Base-by-base conservation (phyloP, 2,888 invertebrate species). In the Odontomyia ornata region DNA sequence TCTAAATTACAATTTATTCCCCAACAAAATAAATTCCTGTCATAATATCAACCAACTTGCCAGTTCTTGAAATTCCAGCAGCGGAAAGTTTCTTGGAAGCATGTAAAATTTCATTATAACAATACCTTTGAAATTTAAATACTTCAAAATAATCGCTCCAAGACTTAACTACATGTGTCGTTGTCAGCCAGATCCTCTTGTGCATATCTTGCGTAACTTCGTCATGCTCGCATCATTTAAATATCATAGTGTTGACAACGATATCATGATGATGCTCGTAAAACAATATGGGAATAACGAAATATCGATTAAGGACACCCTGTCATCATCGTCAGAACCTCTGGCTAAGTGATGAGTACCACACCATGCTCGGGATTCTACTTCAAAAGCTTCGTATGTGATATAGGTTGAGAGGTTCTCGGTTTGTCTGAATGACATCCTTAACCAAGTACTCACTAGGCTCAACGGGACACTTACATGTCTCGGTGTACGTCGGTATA, bases 361-460 rank as follows among this genome's bases (percentile, higher is more conserved):
- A 60, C 36, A 3, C 60, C 21, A 60, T 25, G 56, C 30, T 7
- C 57, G 18, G 72, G 56, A 56, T 72, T 57, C 56, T 30, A 72
- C 46, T 72, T 56, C 28, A 72, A 72, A 71, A 27, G 60, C 60
- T 21, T 46, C 46, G 23, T 30, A 18, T 72, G 72, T 36, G 72
- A 72, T 72, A 15, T 72, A 72, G 72, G 72, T 72, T 72, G 72
- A 72, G 72, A 72, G 72, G 56, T 72, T 56, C 57, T 56, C 30
- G 46, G 72, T 72, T 67, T 57, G 72, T 72, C 72, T 72, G 72
- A 57, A 57, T 57, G 57, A 72, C 57, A 72, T 72, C 72, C 72
- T 72, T 72, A 25, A 36, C 56, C 72, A 72, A 72, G 72, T 57
- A 47, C 72, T 52, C 47, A 64, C 28, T 28, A 64, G 64, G 64